These are phyloP conservation scores for Callipepla squamata DNA, from an alignment of 2,113 vertebrate genomes.

Conservation along the genomic window DNA sequence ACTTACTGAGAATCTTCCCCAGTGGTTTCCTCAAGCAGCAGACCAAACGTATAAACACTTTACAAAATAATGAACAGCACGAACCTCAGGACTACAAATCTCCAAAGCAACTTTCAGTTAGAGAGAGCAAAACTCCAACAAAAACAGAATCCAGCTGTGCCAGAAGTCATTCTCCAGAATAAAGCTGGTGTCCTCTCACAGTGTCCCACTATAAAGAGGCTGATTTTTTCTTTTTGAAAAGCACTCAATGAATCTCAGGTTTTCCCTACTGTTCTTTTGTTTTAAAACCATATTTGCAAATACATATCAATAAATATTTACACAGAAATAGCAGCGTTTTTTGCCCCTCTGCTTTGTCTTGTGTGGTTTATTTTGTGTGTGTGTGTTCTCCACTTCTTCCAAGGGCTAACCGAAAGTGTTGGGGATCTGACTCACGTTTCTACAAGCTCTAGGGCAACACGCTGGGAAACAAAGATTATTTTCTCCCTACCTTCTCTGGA, in stretches of 20 bases:
- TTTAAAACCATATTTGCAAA: background rate
- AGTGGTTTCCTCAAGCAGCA: slow-evolving; percentile 1
- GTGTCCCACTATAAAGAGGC: background rate
- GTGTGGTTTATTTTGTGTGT: background rate
- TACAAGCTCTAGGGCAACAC: background rate
- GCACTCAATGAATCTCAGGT: background rate
- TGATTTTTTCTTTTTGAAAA: background rate
- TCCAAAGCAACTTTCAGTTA: slow-evolving; percentile 29
- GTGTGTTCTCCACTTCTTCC: background rate
- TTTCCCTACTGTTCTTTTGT: background rate
- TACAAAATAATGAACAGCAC: slow-evolving; percentile 46
- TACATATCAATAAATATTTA: background rate
- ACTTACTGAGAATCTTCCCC: background rate
- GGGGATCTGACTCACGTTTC: background rate
- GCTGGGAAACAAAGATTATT: background rate
- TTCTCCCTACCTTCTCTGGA: background rate
- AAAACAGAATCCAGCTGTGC: background rate
- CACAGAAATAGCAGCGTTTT: background rate
- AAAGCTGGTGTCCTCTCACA: background rate
- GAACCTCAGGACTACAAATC: slow-evolving; percentile 29
- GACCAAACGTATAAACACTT: slow-evolving; percentile 23
- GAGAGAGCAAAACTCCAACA: slow-evolving; percentile 27
- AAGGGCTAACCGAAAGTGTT: background rate
- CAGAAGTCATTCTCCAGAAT: background rate
- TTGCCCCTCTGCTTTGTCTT: background rate